Conservation (phyloP, 2,113 vertebrate species). For the Trinectes maculatus region DNA sequence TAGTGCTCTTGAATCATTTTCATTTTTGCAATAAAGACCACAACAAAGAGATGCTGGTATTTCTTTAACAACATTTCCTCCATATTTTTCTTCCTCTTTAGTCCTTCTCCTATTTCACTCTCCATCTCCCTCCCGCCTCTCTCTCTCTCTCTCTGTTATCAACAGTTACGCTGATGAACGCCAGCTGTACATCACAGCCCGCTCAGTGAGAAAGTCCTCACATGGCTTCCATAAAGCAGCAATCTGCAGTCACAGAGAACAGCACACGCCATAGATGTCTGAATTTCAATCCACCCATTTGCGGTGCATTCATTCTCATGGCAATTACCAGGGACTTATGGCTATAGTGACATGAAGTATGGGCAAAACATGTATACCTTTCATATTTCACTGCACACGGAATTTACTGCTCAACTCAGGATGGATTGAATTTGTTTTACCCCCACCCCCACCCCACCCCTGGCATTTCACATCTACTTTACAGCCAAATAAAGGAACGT, state of each 20-base stretch:
- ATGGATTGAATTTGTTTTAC: neutral
- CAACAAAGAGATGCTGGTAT: constrained; percentile 44
- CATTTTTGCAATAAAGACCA: constrained; percentile 55
- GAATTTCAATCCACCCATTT: constrained; percentile 56
- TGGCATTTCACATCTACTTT: constrained; percentile 5
- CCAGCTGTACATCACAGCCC: constrained; percentile 50
- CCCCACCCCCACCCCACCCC: neutral
- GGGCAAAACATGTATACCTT: constrained; percentile 5
- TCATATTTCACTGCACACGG: constrained; percentile 1
- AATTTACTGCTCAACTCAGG: neutral
- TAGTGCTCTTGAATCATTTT: constrained; percentile 67
- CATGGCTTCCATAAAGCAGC: constrained; percentile 21
- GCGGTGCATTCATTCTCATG: constrained; percentile 26
- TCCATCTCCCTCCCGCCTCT: constrained; percentile 7
- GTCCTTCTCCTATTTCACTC: constrained; percentile 22
- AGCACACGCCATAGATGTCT: constrained; percentile 22
- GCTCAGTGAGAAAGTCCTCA: constrained; percentile 44
- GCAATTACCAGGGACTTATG: constrained; percentile 27
- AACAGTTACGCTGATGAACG: constrained; percentile 55
- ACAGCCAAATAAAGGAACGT: neutral
- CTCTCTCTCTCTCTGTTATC: constrained; percentile 22
- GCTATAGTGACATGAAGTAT: constrained; percentile 9
- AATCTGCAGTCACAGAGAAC: constrained; percentile 18
- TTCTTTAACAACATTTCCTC: constrained; percentile 47
- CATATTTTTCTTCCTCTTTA: neutral